phyloP scores from a whole-genome alignment of 2,113 vertebrate genomes.

The Enhydra lutris region DNA sequence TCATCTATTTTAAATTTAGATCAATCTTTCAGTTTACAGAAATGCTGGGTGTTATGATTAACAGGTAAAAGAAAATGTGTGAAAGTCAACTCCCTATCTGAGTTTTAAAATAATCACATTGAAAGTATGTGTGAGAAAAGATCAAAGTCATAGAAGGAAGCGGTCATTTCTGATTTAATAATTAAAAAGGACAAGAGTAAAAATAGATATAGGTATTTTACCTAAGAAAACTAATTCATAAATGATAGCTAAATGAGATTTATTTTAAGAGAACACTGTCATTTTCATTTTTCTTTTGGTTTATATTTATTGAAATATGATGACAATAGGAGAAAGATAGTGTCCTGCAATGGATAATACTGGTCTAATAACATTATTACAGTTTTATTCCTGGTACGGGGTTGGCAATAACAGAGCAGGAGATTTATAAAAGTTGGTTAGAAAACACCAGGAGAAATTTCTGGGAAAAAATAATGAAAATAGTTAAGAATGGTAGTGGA shows the following conservation, averaged over 20 bases:
- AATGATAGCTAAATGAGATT: not conserved
- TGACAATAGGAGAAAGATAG: not conserved
- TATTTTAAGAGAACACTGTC: not conserved
- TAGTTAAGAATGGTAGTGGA: not conserved
- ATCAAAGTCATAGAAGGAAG: not conserved
- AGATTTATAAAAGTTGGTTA: not conserved
- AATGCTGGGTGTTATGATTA: conserved; percentile 13
- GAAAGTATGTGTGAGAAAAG: not conserved
- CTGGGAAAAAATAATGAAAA: not conserved
- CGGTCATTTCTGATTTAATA: not conserved
- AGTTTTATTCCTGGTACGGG: not conserved
- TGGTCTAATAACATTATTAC: not conserved
- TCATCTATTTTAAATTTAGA: conserved; percentile 37
- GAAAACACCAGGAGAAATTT: not conserved
- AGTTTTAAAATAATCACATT: conserved; percentile 7
- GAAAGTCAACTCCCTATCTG: not conserved
- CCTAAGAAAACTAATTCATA: not conserved
- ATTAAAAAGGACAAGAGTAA: not conserved
- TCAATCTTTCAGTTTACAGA: not conserved
- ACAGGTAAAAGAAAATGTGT: not conserved
- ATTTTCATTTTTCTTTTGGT: not conserved
- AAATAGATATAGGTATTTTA: not conserved
- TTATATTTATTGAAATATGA: not conserved
- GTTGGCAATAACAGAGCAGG: not conserved
- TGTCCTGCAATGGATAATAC: not conserved